Evolutionary conservation across 2,113 vertebrate genomes (phyloP).

Genomic region (Protomyctophum bolini): DNA sequence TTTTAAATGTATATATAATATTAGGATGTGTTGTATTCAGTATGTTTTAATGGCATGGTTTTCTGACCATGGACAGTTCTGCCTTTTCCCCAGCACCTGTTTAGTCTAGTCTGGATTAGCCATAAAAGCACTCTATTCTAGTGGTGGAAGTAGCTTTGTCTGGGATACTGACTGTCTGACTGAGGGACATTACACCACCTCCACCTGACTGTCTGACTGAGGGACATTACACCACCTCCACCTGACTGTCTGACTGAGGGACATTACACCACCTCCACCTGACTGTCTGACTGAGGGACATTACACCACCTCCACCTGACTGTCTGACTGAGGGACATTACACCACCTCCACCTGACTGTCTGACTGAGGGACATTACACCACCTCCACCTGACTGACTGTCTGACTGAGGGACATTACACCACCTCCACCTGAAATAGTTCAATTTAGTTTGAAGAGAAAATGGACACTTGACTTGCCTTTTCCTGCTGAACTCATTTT

Average conservation of each 20-base stretch:
- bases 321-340: neutral
- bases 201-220: neutral
- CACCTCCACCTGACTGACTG: constrained; percentile 1
- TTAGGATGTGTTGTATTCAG: constrained; percentile 20
- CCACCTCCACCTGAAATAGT: neutral
- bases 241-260: neutral
- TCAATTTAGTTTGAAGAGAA: neutral
- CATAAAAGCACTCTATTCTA: constrained; percentile 3
- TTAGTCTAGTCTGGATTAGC: constrained; percentile 4
- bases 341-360: neutral
- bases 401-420: neutral
- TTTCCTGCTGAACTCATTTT: constrained; percentile 1
- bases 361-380: neutral
- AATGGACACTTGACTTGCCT: constrained; percentile 17
- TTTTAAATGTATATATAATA: neutral
- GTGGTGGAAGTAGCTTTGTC: neutral
- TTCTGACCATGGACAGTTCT: constrained; percentile 6
- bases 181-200: neutral
- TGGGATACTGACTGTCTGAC: neutral
- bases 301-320: constrained; percentile 1
- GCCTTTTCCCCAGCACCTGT: neutral
- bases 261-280: neutral
- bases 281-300: neutral
- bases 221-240: neutral
- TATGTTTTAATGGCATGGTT: constrained; percentile 34